phyloP scores from a whole-genome alignment of 2,113 vertebrate genomes.

The Zosterops lateralis region DNA sequence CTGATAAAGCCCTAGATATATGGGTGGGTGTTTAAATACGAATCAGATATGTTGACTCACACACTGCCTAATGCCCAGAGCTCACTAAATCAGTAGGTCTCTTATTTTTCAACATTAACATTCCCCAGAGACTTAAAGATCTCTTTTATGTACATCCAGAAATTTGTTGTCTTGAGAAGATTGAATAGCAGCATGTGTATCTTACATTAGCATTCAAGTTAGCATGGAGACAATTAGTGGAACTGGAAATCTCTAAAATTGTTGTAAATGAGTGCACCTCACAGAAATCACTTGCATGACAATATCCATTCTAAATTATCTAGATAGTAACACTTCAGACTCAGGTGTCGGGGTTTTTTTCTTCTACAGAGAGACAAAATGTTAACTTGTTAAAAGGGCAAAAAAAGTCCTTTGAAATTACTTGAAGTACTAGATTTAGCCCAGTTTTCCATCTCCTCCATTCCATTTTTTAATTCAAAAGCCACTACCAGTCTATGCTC shows the following conservation, averaged over 20 bases:
- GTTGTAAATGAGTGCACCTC: neutral
- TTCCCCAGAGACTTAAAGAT: neutral
- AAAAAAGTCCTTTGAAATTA: neutral
- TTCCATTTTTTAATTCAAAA: neutral
- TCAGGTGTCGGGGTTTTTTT: accelerated
- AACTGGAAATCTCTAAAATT: neutral
- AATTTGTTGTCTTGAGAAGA: neutral
- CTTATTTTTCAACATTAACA: neutral
- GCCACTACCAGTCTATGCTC: neutral
- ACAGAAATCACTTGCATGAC: neutral
- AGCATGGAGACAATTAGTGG: neutral
- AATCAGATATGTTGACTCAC: constrained; percentile 8
- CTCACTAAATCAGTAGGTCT: neutral
- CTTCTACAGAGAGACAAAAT: neutral
- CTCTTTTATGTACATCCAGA: neutral
- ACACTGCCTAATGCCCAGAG: neutral
- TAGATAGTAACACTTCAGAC: neutral
- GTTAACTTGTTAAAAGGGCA: neutral
- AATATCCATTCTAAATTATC: neutral
- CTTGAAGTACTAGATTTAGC: neutral
- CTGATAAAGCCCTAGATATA: neutral
- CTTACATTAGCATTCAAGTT: neutral
- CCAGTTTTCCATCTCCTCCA: neutral
- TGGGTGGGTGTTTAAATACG: neutral
- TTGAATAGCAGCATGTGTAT: neutral